A percentile compares a stretch with the other conserved stretches of the same genome.
phyloP scores from a whole-genome alignment of 2,888 invertebrate genomes.

The Apamea crenata region DNA sequence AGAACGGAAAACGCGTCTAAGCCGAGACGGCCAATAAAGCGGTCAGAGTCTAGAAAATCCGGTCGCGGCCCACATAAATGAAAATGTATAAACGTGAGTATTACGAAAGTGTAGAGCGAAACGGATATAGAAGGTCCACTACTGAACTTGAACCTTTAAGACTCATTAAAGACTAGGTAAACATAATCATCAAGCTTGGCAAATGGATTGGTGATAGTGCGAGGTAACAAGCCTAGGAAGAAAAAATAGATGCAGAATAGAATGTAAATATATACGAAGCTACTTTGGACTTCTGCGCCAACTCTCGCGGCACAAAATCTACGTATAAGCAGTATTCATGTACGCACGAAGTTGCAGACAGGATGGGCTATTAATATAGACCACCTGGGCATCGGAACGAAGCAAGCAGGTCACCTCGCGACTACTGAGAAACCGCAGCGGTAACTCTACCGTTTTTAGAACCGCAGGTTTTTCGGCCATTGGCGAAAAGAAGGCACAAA shows the following conservation, averaged over 20 bases:
- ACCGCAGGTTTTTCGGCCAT: not conserved
- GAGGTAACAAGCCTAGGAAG: not conserved
- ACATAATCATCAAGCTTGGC: not conserved
- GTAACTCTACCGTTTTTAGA: conserved; percentile 21
- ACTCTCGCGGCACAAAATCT: conserved; percentile 16
- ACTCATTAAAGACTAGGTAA: not conserved
- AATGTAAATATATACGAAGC: conserved; percentile 16
- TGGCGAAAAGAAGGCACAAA: not conserved
- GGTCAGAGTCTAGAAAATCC: conserved; percentile 50
- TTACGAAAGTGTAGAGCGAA: conserved; percentile 21
- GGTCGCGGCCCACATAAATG: conserved; percentile 27
- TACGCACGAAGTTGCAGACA: conserved; percentile 48
- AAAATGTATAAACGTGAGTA: conserved; percentile 19
- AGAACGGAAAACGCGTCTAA: conserved; percentile 37
- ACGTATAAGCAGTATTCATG: conserved; percentile 33
- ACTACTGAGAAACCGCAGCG: conserved; percentile 47
- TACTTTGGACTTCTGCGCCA: conserved; percentile 29
- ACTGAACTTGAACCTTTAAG: conserved; percentile 8
- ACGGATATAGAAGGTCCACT: conserved; percentile 32
- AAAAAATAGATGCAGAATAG: not conserved
- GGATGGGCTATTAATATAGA: conserved; percentile 60
- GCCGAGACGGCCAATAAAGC: conserved; percentile 44
- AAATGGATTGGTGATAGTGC: not conserved
- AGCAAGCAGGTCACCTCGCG: conserved; percentile 60
- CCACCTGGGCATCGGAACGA: conserved; percentile 61